These are phyloP conservation scores for Babylonia areolata DNA, from an alignment of 1,140 invertebrate genomes.

Conservation along the genomic window DNA sequence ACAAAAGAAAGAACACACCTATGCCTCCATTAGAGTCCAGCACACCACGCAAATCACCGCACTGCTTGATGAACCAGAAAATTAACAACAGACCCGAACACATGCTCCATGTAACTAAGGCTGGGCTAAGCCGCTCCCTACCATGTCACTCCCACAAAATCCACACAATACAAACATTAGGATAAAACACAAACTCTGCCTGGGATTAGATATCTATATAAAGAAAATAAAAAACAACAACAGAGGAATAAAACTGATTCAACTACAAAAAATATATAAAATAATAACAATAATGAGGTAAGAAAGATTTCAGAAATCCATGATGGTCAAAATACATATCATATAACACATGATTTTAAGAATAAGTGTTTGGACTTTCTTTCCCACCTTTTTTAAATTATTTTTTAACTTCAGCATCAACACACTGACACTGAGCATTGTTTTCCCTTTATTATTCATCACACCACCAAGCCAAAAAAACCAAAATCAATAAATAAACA, in stretches of 20 bases:
- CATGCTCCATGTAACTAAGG: background rate
- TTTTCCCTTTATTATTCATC: constrained; percentile 17
- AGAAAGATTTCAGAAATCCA: background rate
- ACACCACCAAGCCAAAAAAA: constrained; percentile 32
- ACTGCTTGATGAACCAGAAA: too few species aligned
- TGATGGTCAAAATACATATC: background rate
- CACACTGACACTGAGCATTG: background rate
- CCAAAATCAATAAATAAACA: constrained; percentile 5
- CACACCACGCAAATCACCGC: too few species aligned
- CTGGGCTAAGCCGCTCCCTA: too few species aligned
- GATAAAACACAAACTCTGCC: background rate
- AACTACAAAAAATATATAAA: too few species aligned
- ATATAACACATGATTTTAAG: constrained; percentile 9
- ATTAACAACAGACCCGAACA: background rate
- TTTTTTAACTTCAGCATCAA: background rate
- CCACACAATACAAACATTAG: background rate
- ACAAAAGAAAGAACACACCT: too few species aligned
- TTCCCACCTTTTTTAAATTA: background rate
- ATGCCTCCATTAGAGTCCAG: too few species aligned
- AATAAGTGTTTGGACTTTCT: background rate
- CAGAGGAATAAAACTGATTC: background rate
- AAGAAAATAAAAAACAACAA: background rate
- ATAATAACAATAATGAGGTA: background rate
- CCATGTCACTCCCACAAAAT: too few species aligned
- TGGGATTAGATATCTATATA: too few species aligned